Percentiles rank a stretch among this genome's conserved stretches.
These are phyloP conservation scores for Rhynchonema sp. DNA, from an alignment of 2,888 invertebrate genomes.

Conservation along the genomic window DNA sequence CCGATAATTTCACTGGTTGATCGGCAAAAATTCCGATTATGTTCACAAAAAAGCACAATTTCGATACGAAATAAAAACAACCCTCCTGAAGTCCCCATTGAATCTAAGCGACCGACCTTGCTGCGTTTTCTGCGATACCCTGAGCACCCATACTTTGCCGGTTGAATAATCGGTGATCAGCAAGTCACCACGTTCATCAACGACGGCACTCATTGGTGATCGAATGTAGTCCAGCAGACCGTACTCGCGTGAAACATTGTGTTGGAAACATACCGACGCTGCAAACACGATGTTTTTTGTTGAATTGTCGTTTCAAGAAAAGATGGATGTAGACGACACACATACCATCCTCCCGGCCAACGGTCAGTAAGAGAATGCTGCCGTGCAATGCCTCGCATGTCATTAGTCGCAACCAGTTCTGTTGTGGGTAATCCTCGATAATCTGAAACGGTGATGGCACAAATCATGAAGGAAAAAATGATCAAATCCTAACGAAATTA, in stretches of 20 bases:
- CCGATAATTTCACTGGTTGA: too few species aligned
- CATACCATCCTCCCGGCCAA: background rate
- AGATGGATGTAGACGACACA: too few species aligned
- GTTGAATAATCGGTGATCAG: slow-evolving; percentile 3
- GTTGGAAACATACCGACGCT: background rate
- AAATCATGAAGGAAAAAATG: background rate
- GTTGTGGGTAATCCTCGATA: background rate
- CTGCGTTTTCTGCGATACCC: background rate
- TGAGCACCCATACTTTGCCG: background rate
- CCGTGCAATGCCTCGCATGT: slow-evolving; percentile 2
- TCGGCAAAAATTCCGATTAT: too few species aligned
- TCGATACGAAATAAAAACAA: too few species aligned
- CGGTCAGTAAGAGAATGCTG: background rate
- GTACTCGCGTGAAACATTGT: background rate
- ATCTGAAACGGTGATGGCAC: background rate
- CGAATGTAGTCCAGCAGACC: background rate
- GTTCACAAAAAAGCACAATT: too few species aligned
- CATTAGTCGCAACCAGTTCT: background rate
- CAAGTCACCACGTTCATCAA: background rate
- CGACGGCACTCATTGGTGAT: background rate
- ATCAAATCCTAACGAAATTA: background rate
- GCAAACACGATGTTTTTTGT: too few species aligned
- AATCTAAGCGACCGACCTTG: too few species aligned
- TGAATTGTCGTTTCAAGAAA: too few species aligned
- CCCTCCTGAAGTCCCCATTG: too few species aligned